Conservation (phyloP, 2,113 vertebrate species). For the Mastomys natalensis region DNA sequence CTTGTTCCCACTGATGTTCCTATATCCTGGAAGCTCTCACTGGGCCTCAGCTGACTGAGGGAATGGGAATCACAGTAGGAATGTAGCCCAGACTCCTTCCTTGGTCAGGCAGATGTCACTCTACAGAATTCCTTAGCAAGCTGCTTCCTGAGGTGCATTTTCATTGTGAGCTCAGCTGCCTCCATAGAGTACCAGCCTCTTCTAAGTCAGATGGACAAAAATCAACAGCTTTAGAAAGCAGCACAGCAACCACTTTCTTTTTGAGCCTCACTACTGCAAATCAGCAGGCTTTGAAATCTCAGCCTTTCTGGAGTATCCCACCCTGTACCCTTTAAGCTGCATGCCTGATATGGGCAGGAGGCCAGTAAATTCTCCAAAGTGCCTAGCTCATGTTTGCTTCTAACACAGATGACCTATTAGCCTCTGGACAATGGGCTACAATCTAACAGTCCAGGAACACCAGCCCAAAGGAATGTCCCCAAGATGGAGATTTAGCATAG, state of each 20-base stretch:
- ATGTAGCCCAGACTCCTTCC: constrained; percentile 65
- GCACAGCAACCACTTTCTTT: constrained; percentile 47
- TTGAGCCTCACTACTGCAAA: neutral
- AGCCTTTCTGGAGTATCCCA: neutral
- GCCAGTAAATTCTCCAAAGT: neutral
- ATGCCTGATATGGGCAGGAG: neutral
- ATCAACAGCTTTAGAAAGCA: constrained; percentile 51
- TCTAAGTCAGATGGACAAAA: constrained; percentile 39
- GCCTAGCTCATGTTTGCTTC: constrained; percentile 4
- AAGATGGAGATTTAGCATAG: neutral
- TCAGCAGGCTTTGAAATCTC: constrained; percentile 28
- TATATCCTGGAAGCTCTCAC: constrained; percentile 67
- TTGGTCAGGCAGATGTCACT: constrained; percentile 72
- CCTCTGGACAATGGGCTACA: neutral
- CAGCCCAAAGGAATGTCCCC: neutral
- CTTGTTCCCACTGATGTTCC: constrained; percentile 39
- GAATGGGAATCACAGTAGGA: constrained; percentile 74
- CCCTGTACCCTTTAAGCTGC: neutral
- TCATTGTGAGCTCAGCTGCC: constrained; percentile 70
- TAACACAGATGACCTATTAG: neutral
- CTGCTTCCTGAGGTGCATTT: constrained; percentile 72
- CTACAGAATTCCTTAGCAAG: constrained; percentile 70
- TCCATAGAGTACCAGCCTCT: constrained; percentile 54
- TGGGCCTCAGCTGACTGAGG: constrained; percentile 46
- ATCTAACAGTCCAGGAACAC: neutral